Evolutionary conservation across 2,113 vertebrate species (phyloP).

Genomic region (Fukomys damarensis): DNA sequence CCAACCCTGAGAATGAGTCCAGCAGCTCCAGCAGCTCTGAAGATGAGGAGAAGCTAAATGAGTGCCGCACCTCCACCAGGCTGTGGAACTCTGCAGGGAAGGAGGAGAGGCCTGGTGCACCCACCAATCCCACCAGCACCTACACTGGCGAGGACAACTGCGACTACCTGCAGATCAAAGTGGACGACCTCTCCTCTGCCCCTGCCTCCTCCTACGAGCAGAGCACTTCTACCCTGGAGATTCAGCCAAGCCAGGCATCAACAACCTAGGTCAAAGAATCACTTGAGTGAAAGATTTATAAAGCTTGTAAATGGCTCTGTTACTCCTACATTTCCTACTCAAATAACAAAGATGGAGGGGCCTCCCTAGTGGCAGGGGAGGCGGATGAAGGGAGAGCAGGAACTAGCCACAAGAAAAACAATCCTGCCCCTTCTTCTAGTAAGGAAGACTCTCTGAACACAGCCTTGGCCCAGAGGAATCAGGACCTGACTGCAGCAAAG

Average conservation of each 20-base stretch:
- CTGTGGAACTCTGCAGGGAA: conserved; percentile 93
- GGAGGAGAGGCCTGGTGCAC: conserved; percentile 88
- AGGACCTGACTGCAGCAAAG: conserved; percentile 81
- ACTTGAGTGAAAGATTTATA: conserved; percentile 90
- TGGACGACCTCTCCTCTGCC: conserved; percentile 95
- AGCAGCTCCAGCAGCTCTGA: conserved; percentile 93
- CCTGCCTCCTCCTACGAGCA: conserved; percentile 89
- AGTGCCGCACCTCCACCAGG: conserved; percentile 89
- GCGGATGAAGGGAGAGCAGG: conserved; percentile 87
- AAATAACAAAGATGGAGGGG: conserved; percentile 87
- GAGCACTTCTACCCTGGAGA: conserved; percentile 81
- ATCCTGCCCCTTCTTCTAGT: conserved; percentile 62
- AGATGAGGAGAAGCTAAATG: conserved; percentile 90
- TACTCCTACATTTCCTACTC: conserved; percentile 91
- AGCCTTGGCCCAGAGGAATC: conserved; percentile 68
- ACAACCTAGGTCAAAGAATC: conserved; percentile 88
- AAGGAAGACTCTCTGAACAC: conserved; percentile 79
- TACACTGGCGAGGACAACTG: conserved; percentile 94
- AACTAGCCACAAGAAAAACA: conserved; percentile 85
- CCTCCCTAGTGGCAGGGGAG: conserved; percentile 84
- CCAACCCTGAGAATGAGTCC: conserved; percentile 93
- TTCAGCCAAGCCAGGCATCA: conserved; percentile 83
- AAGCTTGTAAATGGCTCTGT: conserved; percentile 91
- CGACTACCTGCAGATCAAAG: conserved; percentile 94
- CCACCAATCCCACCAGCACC: conserved; percentile 81